Evolutionary conservation across 92 coral and sea anemone genomes (phyloP), one percentile per base, ranked within the genome.

Genomic region (Anthopleura xanthogrammica): DNA sequence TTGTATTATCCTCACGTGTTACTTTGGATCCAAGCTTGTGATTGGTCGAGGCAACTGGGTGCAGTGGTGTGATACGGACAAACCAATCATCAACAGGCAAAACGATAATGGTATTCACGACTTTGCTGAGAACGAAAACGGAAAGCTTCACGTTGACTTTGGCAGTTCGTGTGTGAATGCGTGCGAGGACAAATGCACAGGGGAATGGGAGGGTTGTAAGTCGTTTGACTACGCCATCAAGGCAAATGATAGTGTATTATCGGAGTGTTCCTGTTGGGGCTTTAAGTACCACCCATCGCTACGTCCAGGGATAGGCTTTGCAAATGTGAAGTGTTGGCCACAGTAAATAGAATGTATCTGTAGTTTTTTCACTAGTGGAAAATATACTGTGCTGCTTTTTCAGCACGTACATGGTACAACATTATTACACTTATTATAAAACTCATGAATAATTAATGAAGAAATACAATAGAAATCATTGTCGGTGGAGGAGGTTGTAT

Each of bases 21-120:
- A 36, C 19, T 46, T 46, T 20, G 60, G 56, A 3, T 68, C 41
- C 74, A 77, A 77, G 56, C 80, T 20, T 46, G 80, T 77, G 80
- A 77, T 77, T 52, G 58, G 80, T 12, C 62, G 62, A 20, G 80
- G 80, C 23, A 77, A 77, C 60, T 77, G 80, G 80, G 41, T 77
- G 2, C 62, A 77, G 19, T 77, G 80, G 80, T 77, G 80, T 52
- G 80, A 77, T 23, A 50, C 58, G 12, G 60, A 77, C 5, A 11
- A 17, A 2, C 60, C 24, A 14, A 3, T 23, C 58, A 9, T 43
- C 6, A 41, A 77, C 57, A 46, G 41, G 14, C 46, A 20, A 20
- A n/a, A 46, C 6, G 79, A 76, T 10, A 3, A 16, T 9, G 50
- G 36, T 29, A 6, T 7, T 20, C 40, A 12, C 7, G 80, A 77